Conservation (phyloP, 2,113 vertebrate genomes). For the Paratilapia polleni region DNA sequence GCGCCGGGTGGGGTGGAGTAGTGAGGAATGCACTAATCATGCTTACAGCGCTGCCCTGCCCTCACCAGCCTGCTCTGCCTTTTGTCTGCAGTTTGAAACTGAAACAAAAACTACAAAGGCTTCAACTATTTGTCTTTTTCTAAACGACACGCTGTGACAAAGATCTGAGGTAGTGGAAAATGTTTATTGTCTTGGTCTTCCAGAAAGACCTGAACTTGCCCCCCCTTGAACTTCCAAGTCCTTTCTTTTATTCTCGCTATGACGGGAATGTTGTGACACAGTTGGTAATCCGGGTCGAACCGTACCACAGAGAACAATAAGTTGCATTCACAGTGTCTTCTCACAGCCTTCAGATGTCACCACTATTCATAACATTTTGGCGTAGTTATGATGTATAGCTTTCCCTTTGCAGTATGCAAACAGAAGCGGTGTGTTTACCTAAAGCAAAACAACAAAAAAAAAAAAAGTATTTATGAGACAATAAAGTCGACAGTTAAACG, state of each 20-base stretch:
- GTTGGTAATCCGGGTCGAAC: slow-evolving; percentile 19
- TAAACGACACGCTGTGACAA: background rate
- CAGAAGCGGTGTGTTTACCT: background rate
- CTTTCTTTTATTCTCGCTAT: slow-evolving; percentile 12
- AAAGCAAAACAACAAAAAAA: background rate
- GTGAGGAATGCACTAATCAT: slow-evolving; percentile 75
- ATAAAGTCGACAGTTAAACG: slow-evolving; percentile 16
- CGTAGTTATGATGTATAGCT: background rate
- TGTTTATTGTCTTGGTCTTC: background rate
- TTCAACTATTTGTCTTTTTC: background rate
- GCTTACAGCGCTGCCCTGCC: slow-evolving; percentile 50
- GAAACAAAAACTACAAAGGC: background rate
- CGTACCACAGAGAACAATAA: slow-evolving; percentile 22
- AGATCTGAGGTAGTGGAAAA: background rate
- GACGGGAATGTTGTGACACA: slow-evolving; percentile 57
- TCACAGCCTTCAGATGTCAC: background rate
- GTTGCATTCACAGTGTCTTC: slow-evolving; percentile 19
- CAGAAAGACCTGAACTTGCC: slow-evolving; percentile 10
- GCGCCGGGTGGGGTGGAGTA: slow-evolving; percentile 36
- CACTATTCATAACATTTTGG: background rate
- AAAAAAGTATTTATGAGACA: slow-evolving; percentile 25
- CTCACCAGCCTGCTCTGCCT: slow-evolving; percentile 27
- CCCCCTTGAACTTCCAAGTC: background rate
- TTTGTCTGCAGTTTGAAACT: slow-evolving; percentile 56
- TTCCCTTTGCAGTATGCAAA: background rate